phyloP scores from a whole-genome alignment of 1,140 invertebrate genomes.

The Procambarus clarkii region DNA sequence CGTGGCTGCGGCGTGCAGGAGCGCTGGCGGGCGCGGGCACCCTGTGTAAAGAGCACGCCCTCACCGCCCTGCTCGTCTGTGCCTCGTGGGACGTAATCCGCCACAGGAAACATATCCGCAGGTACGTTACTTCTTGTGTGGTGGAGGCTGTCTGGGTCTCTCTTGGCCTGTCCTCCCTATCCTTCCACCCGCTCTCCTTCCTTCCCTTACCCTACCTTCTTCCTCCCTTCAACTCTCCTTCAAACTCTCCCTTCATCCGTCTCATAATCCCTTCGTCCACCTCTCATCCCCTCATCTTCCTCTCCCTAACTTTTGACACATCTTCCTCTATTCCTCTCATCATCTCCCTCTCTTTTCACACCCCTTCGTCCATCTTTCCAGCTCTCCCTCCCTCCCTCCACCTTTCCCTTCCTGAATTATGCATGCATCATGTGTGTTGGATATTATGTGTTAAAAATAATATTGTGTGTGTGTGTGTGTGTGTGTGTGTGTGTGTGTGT shows the following conservation, averaged over 20 bases:
- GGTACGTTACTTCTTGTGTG: conserved; percentile 10
- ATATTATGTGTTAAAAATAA: no score
- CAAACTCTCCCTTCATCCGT: background rate
- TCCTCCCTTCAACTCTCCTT: background rate
- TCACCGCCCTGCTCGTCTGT: conserved; percentile 54
- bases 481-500: no score
- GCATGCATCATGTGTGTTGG: no score
- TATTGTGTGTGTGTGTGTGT: no score
- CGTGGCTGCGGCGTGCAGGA: conserved; percentile 35
- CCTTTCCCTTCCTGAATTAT: no score
- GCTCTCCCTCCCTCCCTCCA: background rate
- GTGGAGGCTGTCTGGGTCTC: no score
- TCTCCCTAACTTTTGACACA: background rate
- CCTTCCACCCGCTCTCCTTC: background rate
- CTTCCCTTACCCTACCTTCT: background rate
- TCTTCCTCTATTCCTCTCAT: background rate
- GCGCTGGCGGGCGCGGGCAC: conserved; percentile 46
- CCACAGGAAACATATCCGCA: conserved; percentile 51
- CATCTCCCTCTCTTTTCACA: background rate
- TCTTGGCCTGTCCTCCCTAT: background rate
- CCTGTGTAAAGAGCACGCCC: conserved; percentile 58
- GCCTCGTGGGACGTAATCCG: conserved; percentile 56
- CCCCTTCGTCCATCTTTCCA: background rate
- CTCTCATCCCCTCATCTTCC: background rate
- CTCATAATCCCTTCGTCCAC: no score